Base-by-base conservation (phyloP, 2,797 vertebrate species). In the Galaxias olidus region DNA sequence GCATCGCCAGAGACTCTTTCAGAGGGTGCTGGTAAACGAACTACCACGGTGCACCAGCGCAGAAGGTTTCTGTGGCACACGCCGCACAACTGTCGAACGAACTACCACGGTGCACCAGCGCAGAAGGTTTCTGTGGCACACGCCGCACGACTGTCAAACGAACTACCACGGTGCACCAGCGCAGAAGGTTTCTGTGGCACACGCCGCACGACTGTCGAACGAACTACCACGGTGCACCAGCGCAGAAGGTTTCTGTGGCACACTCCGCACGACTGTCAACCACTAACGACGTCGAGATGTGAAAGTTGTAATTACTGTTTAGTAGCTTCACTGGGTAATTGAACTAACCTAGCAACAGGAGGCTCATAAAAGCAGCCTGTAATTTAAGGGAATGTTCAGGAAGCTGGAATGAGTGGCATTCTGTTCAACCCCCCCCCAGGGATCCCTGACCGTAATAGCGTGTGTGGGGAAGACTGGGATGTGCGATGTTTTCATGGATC, bases 291-390 rank as follows among this genome's bases (percentile, higher is more conserved):
- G 49, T 61, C 53, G 53, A 65, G 55, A 75, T 73, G 65, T 73
- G 66, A 80, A 85, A 74, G 65, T 60, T 61, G 73, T 84, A 87
- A 84, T 87, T 80, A 79, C 68, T 70, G 65, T 68, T 72, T 60
- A 59, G 66, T 61, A 66, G 69, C 69, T 77, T 73, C 65, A 69
- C 62, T 62, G 77, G 79, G 69, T 80, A 80, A 85, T 86, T 87
- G 77, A 70, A 72, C 80, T 82, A 84, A 85, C 74, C 66, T 78
- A 74, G 61, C 79, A 82, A 70, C 72, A 80, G 69, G 65, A 78
- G 75, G 69, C 74, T 75, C 66, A 68, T 72, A 78, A 84, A 81
- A 57, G 65, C 72, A 60, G 71, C 65, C 40, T 67, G 67, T 82
- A 85, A 83, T 88, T 83, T 87, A 64, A 64, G 71, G 49, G 43